Base-by-base conservation (phyloP, 2,888 invertebrate species). In the Chelonus formosanus region DNA sequence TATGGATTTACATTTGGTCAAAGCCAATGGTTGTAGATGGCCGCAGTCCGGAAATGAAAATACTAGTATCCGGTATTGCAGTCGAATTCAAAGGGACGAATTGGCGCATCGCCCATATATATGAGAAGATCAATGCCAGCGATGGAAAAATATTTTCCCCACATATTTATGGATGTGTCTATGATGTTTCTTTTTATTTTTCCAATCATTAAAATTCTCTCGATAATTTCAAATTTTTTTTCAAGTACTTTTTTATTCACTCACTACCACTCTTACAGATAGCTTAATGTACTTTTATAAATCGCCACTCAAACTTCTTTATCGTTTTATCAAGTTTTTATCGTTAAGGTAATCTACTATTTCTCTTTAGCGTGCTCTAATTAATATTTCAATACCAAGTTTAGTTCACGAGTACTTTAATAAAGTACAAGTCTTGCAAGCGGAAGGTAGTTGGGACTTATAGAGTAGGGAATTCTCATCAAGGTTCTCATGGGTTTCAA, bases 301-400 rank as follows among this genome's bases (percentile, higher is more conserved):
- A 40, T 40, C 40, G 40, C 40, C 40, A 40, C 40, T 40, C 40
- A 40, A 40, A 40, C 40, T 40, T 40, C 40, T 4, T 40, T 40
- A 40, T 40, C 40, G 40, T 40, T 40, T 40, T 40, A 40, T 40
- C 6, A 6, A 40, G 40, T 40, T 40, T 40, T 40, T 40, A 40
- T 40, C 40, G 40, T 40, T 6, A 3, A 40, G 40, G 40, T 40
- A 40, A 40, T 40, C 40, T 40, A 40, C 40, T 40, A 40, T 40
- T 40, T 40, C 6, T 6, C 40, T 40, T 5, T 4, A 4, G 5
- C 40, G 5, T 40, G 40, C 6, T 54, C 76, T 78, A 81, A 80
- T 80, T 80, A 80, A 80, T 80, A 80, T 80, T 81, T 79, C 78
- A 78, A 78, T 79, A 74, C 70, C 70, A 79, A 80, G 72, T 80